Evolutionary conservation across 2,797 vertebrate species (phyloP).

Genomic region (Merluccius polli): DNA sequence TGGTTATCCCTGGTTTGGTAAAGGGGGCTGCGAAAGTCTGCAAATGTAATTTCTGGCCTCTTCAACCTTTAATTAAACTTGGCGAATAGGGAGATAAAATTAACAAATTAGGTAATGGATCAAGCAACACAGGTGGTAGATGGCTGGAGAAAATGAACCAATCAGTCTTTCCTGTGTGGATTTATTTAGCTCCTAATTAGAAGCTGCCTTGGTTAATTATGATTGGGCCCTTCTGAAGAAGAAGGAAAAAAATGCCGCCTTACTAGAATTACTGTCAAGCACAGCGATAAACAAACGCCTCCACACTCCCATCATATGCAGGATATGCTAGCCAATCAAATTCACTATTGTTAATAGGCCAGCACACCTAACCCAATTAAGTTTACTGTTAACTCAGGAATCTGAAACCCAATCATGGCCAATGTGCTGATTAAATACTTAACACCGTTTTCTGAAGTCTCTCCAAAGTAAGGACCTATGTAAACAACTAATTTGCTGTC

Average conservation of each 20-base stretch:
- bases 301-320: conserved; percentile 22
- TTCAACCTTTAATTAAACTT: conserved; percentile 77
- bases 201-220: conserved; percentile 80
- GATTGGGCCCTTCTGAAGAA: conserved; percentile 70
- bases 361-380: conserved; percentile 31
- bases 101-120: conserved; percentile 81
- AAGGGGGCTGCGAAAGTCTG: conserved; percentile 61
- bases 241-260: conserved; percentile 27
- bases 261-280: conserved; percentile 66
- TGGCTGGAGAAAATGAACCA: conserved; percentile 78
- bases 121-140: conserved; percentile 78
- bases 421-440: not conserved
- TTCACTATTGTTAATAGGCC: conserved; percentile 36
- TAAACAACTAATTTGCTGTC: not conserved
- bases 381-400: conserved; percentile 19
- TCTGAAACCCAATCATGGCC: conserved; percentile 1
- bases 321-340: conserved; percentile 32
- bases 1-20: conserved; percentile 48
- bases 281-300: conserved; percentile 71
- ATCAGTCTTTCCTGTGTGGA: conserved; percentile 77
- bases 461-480: not conserved
- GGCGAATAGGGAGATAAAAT: conserved; percentile 73
- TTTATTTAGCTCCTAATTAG: conserved; percentile 80
- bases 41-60: conserved; percentile 74
- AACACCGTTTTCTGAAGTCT: not conserved